A percentile compares a stretch with the other conserved stretches of the same genome.
phyloP scores from a whole-genome alignment of 1,140 invertebrate genomes.

The Panonychus citri region DNA sequence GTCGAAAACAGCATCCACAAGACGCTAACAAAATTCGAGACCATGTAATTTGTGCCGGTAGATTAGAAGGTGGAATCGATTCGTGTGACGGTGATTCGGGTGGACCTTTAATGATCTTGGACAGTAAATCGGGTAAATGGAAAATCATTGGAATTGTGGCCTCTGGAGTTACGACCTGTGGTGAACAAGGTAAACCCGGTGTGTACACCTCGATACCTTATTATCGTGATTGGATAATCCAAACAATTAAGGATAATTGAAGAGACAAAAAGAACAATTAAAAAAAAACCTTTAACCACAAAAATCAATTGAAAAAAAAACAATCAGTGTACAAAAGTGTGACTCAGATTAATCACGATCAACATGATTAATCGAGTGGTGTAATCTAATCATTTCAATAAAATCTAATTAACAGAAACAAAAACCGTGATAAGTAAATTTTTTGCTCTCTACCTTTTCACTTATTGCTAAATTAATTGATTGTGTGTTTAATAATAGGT shows the following conservation, averaged over 20 bases:
- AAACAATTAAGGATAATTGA: neutral
- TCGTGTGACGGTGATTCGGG: conserved; percentile 17
- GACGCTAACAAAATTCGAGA: neutral
- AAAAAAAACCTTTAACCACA: too few species aligned
- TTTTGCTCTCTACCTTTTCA: too few species aligned
- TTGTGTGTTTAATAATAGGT: too few species aligned
- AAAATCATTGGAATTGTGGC: conserved; percentile 28
- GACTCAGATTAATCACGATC: too few species aligned
- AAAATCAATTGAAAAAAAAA: too few species aligned
- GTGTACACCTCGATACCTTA: conserved; percentile 48
- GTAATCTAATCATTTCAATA: too few species aligned
- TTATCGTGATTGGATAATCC: conserved; percentile 20
- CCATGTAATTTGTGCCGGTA: conserved; percentile 20
- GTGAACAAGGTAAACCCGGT: conserved; percentile 48
- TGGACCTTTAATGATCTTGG: conserved; percentile 1
- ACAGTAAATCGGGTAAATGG: conserved; percentile 47
- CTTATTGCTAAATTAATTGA: too few species aligned
- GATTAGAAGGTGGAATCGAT: conserved; percentile 17
- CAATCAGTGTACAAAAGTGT: too few species aligned
- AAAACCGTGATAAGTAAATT: too few species aligned
- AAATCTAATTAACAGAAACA: too few species aligned
- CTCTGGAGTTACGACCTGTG: conserved; percentile 52
- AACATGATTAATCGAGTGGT: too few species aligned
- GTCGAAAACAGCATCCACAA: neutral
- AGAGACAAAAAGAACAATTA: too few species aligned